Evolutionary conservation across 2,888 invertebrate species (phyloP), one percentile per base, ranked within the genome.

Genomic region (Platycnemis pennipes): DNA sequence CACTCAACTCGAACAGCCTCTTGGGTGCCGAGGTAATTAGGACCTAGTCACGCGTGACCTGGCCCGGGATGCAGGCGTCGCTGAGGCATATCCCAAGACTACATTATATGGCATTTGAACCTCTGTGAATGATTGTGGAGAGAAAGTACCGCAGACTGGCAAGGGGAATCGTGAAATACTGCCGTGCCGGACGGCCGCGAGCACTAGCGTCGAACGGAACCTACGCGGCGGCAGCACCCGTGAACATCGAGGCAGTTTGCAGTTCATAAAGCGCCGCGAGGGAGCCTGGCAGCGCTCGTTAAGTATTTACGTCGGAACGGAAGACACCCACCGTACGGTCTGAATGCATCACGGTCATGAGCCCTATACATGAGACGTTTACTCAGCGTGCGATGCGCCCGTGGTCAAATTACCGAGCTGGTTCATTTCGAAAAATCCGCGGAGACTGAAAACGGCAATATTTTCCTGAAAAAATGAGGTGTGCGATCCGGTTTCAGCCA

Each of bases 181-280:
- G 77, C 26, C 77, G 37, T 37, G 37, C 16, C 37, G 37, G 77
- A 77, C 37, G 37, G 77, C 2, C 37, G 31, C 2, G 31, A 77
- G 77, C 77, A 77, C 31, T 77, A 37, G 37, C 37, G 77, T 37
- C 37, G 77, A 37, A 16, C 11, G 77, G 16, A 16, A 77, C 77
- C 11, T 5, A 37, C 63, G 37, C 37, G 22, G 63, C 63, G 22
- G 63, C n/a, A 26, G 63, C 26, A 26, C 77, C 37, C 77, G 3
- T 77, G 37, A 37, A 77, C 31, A 77, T 77, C 37, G 31, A 77
- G 77, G 77, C 77, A 77, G 77, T 77, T 77, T 77, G 77, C 77
- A 77, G 77, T 37, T 77, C 77, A 77, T 77, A 77, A 77, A 77
- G 77, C 11, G 77, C 77, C 77, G 77, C 77, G 2, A 77, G 77